Percentiles rank a stretch among this genome's conserved stretches.
Conservation (phyloP, 2,113 vertebrate genomes). For the Sminthopsis crassicaudata region DNA sequence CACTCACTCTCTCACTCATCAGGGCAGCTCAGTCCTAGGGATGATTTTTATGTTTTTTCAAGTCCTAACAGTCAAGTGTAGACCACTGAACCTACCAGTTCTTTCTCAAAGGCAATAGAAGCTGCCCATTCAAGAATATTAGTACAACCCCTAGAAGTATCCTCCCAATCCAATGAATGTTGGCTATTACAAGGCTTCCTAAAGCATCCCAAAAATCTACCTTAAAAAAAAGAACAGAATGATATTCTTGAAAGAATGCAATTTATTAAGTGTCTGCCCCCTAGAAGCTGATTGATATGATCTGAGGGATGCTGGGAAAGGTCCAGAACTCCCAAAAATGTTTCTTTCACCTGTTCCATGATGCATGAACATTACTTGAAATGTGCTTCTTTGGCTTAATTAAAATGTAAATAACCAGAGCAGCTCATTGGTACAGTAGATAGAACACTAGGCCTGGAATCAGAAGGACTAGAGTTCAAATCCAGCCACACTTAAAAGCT, state of each 20-base stretch:
- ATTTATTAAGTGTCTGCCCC: neutral
- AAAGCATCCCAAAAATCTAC: neutral
- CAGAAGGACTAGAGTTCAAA: neutral
- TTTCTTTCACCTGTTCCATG: neutral
- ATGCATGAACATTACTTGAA: slow-evolving; percentile 15
- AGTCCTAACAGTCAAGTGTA: neutral
- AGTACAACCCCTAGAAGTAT: neutral
- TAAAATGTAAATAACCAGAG: neutral
- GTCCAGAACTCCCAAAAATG: neutral
- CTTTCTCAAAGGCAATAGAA: neutral
- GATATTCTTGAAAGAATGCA: neutral
- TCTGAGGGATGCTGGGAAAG: neutral
- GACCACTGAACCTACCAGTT: neutral
- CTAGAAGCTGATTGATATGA: neutral
- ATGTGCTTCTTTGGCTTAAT: slow-evolving; percentile 11
- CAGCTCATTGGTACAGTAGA: neutral
- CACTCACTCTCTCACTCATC: neutral
- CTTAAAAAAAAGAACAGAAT: neutral
- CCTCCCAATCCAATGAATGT: neutral
- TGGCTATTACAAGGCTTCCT: neutral
- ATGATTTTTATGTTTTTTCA: neutral
- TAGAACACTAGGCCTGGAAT: neutral
- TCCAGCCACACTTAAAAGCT: neutral
- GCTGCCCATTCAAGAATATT: neutral
- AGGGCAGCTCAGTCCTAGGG: neutral